A percentile compares a stretch with the other conserved stretches of the same genome.
These are phyloP conservation scores for Halocynthia roretzi DNA, from an alignment of 23 tunicate species.

Conservation along the genomic window DNA sequence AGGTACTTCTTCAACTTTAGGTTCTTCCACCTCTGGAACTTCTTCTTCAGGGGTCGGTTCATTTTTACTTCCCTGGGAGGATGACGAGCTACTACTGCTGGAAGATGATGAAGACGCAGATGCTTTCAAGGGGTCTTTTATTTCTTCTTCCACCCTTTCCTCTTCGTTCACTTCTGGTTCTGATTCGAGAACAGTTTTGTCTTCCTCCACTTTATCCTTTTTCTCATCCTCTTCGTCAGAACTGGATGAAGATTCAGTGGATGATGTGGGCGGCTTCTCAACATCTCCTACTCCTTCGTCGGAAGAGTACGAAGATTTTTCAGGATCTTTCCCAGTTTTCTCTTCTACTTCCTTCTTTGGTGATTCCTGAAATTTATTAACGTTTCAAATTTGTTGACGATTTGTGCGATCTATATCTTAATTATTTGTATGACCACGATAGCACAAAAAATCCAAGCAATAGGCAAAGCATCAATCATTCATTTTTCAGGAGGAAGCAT, in stretches of 20 bases:
- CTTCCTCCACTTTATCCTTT: neutral
- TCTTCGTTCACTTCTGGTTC: conserved; percentile 1
- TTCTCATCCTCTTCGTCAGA: conserved; percentile 5
- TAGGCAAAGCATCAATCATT: no score
- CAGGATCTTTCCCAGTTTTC: conserved; percentile 2
- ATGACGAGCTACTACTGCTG: neutral
- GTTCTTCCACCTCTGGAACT: neutral
- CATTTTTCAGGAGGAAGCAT: no score
- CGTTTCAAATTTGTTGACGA: no score
- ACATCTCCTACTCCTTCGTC: conserved; percentile 25
- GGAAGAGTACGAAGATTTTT: conserved; percentile 11
- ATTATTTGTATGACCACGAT: no score
- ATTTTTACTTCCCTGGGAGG: neutral
- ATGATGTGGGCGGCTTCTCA: conserved; percentile 4
- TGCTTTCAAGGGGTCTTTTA: neutral
- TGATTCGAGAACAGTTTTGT: neutral
- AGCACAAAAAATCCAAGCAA: no score
- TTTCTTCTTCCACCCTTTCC: neutral
- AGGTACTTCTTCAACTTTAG: neutral
- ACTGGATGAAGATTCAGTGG: conserved; percentile 9
- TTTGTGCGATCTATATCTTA: no score
- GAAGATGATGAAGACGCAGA: neutral
- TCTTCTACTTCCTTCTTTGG: neutral
- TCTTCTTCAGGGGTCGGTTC: neutral
- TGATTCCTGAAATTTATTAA: no score